These are phyloP conservation scores for Nothobranchius furzeri DNA, from an alignment of 2,113 vertebrate species.

Conservation along the genomic window DNA sequence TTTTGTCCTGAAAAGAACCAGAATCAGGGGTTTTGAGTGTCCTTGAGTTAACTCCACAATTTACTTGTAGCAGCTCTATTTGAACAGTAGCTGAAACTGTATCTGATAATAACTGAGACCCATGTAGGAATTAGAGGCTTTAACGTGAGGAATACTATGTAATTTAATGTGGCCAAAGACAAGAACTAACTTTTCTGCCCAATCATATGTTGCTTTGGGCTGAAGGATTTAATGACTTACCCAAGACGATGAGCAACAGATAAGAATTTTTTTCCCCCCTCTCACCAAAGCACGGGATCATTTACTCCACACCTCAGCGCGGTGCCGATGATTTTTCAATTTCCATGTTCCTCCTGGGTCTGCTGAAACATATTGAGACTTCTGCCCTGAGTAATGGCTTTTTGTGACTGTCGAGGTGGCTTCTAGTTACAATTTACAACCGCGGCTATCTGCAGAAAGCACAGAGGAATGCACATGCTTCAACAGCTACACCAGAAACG, in stretches of 20 bases:
- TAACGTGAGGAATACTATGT: not conserved
- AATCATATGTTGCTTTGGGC: slow-evolving; percentile 42
- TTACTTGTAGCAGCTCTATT: not conserved
- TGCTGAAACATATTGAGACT: slow-evolving; percentile 59
- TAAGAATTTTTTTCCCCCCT: not conserved
- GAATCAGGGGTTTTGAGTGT: slow-evolving; percentile 10
- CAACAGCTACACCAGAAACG: slow-evolving; percentile 40
- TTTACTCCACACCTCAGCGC: slow-evolving; percentile 54
- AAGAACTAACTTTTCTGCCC: slow-evolving; percentile 40
- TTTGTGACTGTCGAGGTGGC: slow-evolving; percentile 33
- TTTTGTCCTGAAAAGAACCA: slow-evolving; percentile 21
- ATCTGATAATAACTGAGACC: slow-evolving; percentile 4
- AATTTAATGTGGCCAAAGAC: slow-evolving; percentile 16
- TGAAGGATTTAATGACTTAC: slow-evolving; percentile 44
- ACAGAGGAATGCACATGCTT: slow-evolving; percentile 35
- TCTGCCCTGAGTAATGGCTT: slow-evolving; percentile 57
- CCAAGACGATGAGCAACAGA: slow-evolving; percentile 32
- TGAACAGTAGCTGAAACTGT: not conserved
- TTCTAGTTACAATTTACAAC: slow-evolving; percentile 56
- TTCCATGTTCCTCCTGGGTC: slow-evolving; percentile 62
- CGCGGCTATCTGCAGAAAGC: slow-evolving; percentile 28
- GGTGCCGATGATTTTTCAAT: slow-evolving; percentile 59
- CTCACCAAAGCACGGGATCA: slow-evolving; percentile 57
- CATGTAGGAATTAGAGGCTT: too few relatives aligned
- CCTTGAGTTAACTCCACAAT: slow-evolving; percentile 1